Base-by-base conservation (phyloP, 2,888 invertebrate genomes). In the Tupiocoris notatus region DNA sequence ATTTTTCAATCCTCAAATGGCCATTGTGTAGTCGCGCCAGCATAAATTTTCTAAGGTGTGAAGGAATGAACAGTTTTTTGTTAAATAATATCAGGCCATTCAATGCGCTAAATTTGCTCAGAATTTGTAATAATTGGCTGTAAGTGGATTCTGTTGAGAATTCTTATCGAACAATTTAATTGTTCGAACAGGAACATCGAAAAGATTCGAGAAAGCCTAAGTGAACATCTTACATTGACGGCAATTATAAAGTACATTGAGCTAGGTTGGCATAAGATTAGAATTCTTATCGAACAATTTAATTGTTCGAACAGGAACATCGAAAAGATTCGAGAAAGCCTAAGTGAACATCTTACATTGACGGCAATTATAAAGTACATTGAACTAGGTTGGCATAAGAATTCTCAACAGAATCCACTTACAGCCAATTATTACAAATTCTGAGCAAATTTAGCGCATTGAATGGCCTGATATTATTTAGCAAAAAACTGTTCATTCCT, bases 11-110 rank as follows among this genome's bases (percentile, higher is more conserved):
- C 1, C 76, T 77, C 6, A 77, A 54, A 22, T 78, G 74, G 16
- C 77, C 70, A 21, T 71, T 54, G 20, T 78, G 76, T n/a, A 78
- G 17, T n/a, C 61, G 78, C 18, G n/a, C 81, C 22, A 70, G 77
- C 23, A 64, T 65, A n/a, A 63, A 12, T 22, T 6, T 9, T 12
- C 63, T n/a, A 6, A 63, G 22, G 6, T 12, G 3, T 2, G 3
- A n/a, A 7, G 63, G 20, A 22, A 63, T 63, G 21, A 7, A 63
- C 6, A 59, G 59, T n/a, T n/a, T 3, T 18, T 25, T 1, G 54
- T 39, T 17, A 18, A 64, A 65, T 21, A 77, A 18, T 6, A 77
- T 59, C 7, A 77, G 21, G 0, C 67, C 75, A 6, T 75, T 56
- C 6, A 3, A 17, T 54, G 17, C 23, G 23, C 16, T 2, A 77